Evolutionary conservation across 2,797 vertebrate genomes (phyloP).

Genomic region (Enteromius afrohamiltoni): DNA sequence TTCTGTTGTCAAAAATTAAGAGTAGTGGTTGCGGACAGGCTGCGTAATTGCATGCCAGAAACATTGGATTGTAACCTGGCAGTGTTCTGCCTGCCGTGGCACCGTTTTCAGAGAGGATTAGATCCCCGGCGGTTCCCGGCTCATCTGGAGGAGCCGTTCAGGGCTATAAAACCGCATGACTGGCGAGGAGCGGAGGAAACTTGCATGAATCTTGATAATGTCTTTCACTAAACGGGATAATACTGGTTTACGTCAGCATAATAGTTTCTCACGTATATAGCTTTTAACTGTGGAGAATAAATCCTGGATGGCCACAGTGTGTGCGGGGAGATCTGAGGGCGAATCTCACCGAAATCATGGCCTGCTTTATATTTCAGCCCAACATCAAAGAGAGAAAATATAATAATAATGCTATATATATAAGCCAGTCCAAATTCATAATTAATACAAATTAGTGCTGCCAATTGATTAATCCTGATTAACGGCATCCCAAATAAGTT

Average conservation of each 20-base stretch:
- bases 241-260: neutral
- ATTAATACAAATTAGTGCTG: neutral
- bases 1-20: slow-evolving; percentile 47
- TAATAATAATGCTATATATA: neutral
- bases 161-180: slow-evolving; percentile 9
- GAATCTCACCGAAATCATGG: neutral
- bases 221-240: slow-evolving; percentile 4
- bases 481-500: no score
- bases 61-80: slow-evolving; percentile 30
- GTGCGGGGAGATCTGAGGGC: neutral
- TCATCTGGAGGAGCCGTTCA: slow-evolving; percentile 24
- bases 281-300: slow-evolving; percentile 3
- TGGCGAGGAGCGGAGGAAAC: neutral
- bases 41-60: slow-evolving; percentile 39
- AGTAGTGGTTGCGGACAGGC: neutral
- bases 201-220: slow-evolving; percentile 20
- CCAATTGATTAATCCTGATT: no score
- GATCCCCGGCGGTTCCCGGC: slow-evolving; percentile 9
- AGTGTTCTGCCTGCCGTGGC: slow-evolving; percentile 17
- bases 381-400: neutral
- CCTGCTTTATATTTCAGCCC: slow-evolving; percentile 4
- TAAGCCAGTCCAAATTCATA: neutral
- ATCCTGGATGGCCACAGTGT: slow-evolving; percentile 9
- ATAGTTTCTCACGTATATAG: neutral
- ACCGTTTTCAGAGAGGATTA: slow-evolving; percentile 41